Conservation (phyloP, 2,113 vertebrate genomes). For the Uria lomvia region DNA sequence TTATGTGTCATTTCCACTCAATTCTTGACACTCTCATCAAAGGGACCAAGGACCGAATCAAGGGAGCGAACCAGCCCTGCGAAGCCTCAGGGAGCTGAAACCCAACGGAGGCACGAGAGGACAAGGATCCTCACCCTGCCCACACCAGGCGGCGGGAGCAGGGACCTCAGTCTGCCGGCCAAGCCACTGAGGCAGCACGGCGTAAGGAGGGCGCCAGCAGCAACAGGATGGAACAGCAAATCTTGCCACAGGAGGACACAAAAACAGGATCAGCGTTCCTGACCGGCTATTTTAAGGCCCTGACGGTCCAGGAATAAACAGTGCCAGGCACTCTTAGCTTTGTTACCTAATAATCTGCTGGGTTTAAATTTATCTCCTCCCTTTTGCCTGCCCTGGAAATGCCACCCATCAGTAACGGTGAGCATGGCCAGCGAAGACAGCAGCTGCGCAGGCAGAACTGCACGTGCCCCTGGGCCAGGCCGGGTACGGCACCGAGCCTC, state of each 20-base stretch:
- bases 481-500: background rate
- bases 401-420: background rate
- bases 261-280: background rate
- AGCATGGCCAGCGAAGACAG: background rate
- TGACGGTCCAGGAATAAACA: background rate
- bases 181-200: rapidly evolving
- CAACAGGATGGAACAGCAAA: background rate
- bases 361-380: background rate
- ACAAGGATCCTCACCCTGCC: background rate
- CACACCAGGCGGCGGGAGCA: rapidly evolving
- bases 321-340: background rate
- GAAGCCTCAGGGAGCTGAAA: background rate
- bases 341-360: background rate
- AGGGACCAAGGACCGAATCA: background rate
- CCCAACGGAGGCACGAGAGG: rapidly evolving
- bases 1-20: rapidly evolving
- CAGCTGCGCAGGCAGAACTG: rapidly evolving
- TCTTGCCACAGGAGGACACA: background rate
- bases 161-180: background rate
- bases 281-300: background rate
- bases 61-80: background rate
- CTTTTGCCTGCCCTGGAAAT: background rate
- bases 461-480: background rate
- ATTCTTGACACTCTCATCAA: background rate
- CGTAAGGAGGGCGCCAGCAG: rapidly evolving